Evolutionary conservation across 2,888 invertebrate genomes (phyloP).

Genomic region (Heliconius charithonia): DNA sequence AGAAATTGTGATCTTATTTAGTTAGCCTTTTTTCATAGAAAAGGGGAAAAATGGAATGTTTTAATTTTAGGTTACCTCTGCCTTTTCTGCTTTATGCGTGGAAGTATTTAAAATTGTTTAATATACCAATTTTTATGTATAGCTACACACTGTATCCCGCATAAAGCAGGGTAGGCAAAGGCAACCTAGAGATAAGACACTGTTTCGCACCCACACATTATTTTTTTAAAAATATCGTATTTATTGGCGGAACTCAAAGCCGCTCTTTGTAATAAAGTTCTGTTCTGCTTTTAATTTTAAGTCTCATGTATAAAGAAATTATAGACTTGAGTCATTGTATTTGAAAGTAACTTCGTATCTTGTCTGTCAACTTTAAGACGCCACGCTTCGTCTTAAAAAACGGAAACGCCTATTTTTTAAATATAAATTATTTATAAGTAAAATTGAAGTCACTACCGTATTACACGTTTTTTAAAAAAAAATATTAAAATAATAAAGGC

Average conservation of each 20-base stretch:
- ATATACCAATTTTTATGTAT: background rate
- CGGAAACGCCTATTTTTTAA: slow-evolving; percentile 15
- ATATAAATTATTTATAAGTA: background rate
- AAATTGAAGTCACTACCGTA: background rate
- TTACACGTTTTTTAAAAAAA: no score
- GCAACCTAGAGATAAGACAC: no score
- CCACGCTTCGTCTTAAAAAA: background rate
- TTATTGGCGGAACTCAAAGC: background rate
- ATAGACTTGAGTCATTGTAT: background rate
- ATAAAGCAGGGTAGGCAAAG: background rate
- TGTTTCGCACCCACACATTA: background rate
- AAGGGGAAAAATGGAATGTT: background rate
- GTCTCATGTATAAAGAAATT: background rate
- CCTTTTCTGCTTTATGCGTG: background rate
- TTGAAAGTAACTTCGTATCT: background rate
- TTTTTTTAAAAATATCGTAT: background rate
- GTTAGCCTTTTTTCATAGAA: background rate
- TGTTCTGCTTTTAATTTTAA: background rate
- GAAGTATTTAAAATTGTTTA: background rate
- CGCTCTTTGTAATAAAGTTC: background rate
- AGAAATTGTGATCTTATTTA: background rate
- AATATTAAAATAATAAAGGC: no score
- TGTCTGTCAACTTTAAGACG: background rate
- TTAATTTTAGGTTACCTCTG: background rate
- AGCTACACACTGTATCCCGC: background rate